These are phyloP conservation scores for Hemicordylus capensis DNA, from an alignment of 2,113 vertebrate species.

Conservation along the genomic window DNA sequence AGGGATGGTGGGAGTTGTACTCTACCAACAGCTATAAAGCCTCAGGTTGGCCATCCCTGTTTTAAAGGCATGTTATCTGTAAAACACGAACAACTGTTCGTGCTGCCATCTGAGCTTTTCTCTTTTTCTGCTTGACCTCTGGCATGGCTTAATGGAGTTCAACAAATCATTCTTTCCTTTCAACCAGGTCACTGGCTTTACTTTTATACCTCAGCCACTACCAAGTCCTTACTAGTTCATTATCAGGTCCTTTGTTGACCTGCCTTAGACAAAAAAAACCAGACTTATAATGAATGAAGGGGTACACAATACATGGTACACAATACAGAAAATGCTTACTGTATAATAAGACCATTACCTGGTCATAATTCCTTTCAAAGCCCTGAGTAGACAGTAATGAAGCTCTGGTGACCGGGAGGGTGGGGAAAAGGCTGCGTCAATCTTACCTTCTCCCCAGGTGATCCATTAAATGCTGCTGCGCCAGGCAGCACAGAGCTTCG, in stretches of 20 bases:
- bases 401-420: too few species aligned
- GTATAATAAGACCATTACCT: neutral
- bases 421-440: too few species aligned
- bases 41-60: too few species aligned
- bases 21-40: too few species aligned
- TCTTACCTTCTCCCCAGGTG: too few species aligned
- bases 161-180: constrained; percentile 22
- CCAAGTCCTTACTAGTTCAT: neutral
- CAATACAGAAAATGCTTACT: neutral
- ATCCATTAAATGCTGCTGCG: too few species aligned
- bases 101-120: neutral
- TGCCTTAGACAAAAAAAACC: neutral
- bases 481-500: too few species aligned
- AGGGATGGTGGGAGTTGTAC: too few species aligned
- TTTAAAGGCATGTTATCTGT: neutral
- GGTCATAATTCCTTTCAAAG: neutral
- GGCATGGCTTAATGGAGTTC: neutral
- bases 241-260: constrained; percentile 11
- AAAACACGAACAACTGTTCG: neutral
- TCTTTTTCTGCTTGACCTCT: neutral
- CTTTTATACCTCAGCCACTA: neutral
- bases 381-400: too few species aligned
- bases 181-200: neutral
- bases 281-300: neutral
- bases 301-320: neutral